phyloP scores from a whole-genome alignment of 1,140 invertebrate species.

The Drosophila navojoa region DNA sequence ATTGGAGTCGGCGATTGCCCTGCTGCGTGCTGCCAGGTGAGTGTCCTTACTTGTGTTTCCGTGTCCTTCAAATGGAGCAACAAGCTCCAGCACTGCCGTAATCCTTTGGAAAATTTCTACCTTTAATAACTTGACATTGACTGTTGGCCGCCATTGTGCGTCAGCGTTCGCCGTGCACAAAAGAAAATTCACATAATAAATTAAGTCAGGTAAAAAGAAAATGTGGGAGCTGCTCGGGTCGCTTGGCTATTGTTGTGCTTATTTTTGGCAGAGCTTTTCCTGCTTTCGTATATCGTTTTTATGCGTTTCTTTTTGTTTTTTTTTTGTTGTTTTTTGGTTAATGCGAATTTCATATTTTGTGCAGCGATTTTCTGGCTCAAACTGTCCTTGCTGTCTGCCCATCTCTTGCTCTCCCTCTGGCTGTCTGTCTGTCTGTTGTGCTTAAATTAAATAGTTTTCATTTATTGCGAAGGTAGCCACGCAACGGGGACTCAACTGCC shows the following conservation, averaged over 20 bases:
- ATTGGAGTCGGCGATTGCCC: conserved; percentile 90
- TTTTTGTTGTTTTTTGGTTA: conserved; percentile 12
- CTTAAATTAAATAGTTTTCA: conserved; percentile 82
- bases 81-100: conserved; percentile 48
- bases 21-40: conserved; percentile 93
- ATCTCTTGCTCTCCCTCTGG: neutral
- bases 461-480: conserved; percentile 67
- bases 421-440: conserved; percentile 14
- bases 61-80: conserved; percentile 40
- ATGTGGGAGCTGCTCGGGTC: neutral
- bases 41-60: conserved; percentile 31
- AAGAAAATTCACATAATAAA: conserved; percentile 80
- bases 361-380: conserved; percentile 26
- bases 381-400: conserved; percentile 2
- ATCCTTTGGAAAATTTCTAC: conserved; percentile 58
- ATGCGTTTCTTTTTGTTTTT: too few relatives aligned
- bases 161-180: conserved; percentile 38
- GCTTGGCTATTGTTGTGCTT: neutral
- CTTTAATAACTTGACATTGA: conserved; percentile 81
- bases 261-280: conserved; percentile 5
- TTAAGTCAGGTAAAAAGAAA: conserved; percentile 56
- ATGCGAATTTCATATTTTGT: conserved; percentile 56
- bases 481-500: conserved; percentile 9
- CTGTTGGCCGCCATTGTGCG: conserved; percentile 40
- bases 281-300: neutral